Evolutionary conservation across 2,113 vertebrate species (phyloP).

Genomic region (Arizona elegans): DNA sequence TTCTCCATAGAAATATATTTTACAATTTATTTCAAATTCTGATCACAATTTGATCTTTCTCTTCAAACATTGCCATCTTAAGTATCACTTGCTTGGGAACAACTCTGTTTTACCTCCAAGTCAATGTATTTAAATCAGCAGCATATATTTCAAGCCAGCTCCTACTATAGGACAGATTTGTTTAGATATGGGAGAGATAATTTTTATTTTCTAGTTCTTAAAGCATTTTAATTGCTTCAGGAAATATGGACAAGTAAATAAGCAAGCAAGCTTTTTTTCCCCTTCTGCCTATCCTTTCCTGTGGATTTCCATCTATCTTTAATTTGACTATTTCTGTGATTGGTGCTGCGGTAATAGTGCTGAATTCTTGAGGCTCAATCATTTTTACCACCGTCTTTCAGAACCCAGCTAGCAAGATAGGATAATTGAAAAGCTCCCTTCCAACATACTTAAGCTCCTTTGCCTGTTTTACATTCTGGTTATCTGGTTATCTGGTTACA

Average conservation of each 20-base stretch:
- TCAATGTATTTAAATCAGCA: neutral
- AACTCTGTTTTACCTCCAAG: neutral
- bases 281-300: too few relatives aligned
- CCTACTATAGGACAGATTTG: too few relatives aligned
- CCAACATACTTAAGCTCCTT: constrained; percentile 78
- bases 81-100: neutral
- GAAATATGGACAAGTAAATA: neutral
- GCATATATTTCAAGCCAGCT: neutral
- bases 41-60: neutral
- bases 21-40: neutral
- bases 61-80: neutral
- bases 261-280: neutral
- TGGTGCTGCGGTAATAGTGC: constrained; percentile 53
- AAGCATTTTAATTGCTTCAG: neutral
- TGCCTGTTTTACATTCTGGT: constrained; percentile 58
- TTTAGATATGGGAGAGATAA: neutral
- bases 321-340: neutral
- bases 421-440: constrained; percentile 84
- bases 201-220: neutral
- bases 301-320: neutral
- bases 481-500: too few relatives aligned
- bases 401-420: constrained; percentile 30
- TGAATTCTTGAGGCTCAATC: constrained; percentile 77
- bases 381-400: constrained; percentile 58
- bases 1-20: neutral